Percentiles rank a stretch among this genome's conserved stretches.
These are phyloP conservation scores for Eilema sororculum DNA, from an alignment of 2,888 invertebrate genomes.

Conservation along the genomic window DNA sequence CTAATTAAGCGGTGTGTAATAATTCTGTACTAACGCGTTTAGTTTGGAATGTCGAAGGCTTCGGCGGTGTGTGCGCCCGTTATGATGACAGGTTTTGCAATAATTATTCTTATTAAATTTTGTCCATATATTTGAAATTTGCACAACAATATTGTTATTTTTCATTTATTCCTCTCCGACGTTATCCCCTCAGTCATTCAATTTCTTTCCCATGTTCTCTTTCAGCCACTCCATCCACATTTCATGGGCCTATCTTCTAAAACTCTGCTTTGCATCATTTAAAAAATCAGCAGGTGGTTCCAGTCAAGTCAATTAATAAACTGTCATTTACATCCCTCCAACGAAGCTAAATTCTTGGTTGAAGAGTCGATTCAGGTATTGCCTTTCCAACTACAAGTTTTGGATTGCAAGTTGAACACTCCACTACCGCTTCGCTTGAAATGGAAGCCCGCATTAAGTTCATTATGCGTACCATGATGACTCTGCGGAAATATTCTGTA, in stretches of 20 bases:
- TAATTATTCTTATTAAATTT: neutral
- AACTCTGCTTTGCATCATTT: too few species aligned
- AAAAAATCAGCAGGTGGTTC: neutral
- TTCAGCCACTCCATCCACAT: too few species aligned
- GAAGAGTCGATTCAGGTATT: neutral
- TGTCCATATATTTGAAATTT: too few species aligned
- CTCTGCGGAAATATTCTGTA: neutral
- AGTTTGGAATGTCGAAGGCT: constrained; percentile 8
- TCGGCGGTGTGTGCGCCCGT: neutral
- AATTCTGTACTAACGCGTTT: constrained; percentile 4
- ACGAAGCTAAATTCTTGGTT: neutral
- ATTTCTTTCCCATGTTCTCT: neutral
- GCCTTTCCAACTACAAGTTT: neutral
- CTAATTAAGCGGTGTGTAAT: constrained; percentile 14
- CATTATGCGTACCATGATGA: neutral
- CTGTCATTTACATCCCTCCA: neutral
- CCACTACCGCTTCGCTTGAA: neutral
- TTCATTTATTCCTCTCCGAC: too few species aligned
- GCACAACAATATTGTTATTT: too few species aligned
- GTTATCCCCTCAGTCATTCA: neutral
- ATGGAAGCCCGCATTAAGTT: neutral
- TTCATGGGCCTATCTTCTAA: too few species aligned
- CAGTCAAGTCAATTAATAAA: neutral
- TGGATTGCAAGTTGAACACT: neutral
- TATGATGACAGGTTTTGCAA: neutral